phyloP scores from a whole-genome alignment of 1,140 invertebrate genomes.

The Drosophila busckii region DNA sequence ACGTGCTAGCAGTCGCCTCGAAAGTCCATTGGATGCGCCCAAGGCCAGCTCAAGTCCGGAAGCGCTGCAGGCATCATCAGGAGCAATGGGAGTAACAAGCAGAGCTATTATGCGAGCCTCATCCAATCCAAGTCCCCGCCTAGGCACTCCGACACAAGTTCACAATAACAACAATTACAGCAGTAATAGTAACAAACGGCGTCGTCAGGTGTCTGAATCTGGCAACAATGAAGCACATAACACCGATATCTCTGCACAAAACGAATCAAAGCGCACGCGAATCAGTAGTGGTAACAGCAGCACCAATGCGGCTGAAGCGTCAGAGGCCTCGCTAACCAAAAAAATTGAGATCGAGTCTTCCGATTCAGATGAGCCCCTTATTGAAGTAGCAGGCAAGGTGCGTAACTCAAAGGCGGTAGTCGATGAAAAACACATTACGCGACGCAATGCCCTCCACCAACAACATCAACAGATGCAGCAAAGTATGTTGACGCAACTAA shows the following conservation, averaged over 20 bases:
- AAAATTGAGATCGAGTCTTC: conserved; percentile 82
- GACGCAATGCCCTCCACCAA: conserved; percentile 57
- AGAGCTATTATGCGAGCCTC: conserved; percentile 39
- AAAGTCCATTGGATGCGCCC: conserved; percentile 83
- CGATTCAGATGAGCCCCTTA: conserved; percentile 89
- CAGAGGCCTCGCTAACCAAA: conserved; percentile 29
- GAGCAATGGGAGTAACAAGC: conserved; percentile 20
- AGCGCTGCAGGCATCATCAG: not conserved
- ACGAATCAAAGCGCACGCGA: conserved; percentile 38
- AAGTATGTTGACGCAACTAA: conserved; percentile 36
- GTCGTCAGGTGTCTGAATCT: conserved; percentile 88
- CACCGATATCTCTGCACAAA: conserved; percentile 14
- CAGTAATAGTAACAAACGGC: conserved; percentile 81
- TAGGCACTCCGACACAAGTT: conserved; percentile 43
- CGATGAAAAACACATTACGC: conserved; percentile 65
- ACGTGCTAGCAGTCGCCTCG: conserved; percentile 85
- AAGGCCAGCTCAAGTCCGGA: conserved; percentile 83
- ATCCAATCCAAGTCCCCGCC: conserved; percentile 42
- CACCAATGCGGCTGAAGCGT: conserved; percentile 4
- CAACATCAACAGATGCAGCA: conserved; percentile 36
- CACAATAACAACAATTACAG: conserved; percentile 43
- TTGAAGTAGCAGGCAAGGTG: conserved; percentile 85
- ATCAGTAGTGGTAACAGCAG: conserved; percentile 35
- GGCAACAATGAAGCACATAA: conserved; percentile 40
- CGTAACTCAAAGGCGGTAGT: conserved; percentile 79